phyloP scores from a whole-genome alignment of 1,140 invertebrate species.

The Heliothis subflexa region DNA sequence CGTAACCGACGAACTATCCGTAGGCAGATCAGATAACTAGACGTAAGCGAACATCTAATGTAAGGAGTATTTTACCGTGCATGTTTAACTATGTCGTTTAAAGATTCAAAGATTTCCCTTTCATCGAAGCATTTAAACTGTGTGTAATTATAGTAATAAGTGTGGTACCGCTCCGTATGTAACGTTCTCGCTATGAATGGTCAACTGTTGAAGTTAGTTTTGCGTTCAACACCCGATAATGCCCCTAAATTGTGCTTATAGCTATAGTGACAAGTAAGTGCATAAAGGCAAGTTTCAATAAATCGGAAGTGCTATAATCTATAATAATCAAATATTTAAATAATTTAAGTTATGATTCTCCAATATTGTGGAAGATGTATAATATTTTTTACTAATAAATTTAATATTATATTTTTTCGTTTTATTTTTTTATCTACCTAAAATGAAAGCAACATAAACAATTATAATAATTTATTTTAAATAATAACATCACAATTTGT shows the following conservation, averaged over 20 bases:
- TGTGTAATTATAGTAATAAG: constrained; percentile 49
- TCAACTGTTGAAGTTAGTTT: constrained; percentile 46
- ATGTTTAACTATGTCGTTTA: constrained; percentile 45
- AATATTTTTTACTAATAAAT: constrained; percentile 88
- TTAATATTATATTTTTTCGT: constrained; percentile 80
- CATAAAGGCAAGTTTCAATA: constrained; percentile 74
- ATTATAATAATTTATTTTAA: constrained; percentile 67
- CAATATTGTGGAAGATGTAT: constrained; percentile 87
- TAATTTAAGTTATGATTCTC: constrained; percentile 87
- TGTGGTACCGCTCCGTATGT: constrained; percentile 37
- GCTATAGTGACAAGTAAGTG: constrained; percentile 76
- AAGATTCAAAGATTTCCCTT: constrained; percentile 44
- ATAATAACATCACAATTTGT: constrained; percentile 62
- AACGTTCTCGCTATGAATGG: constrained; percentile 21
- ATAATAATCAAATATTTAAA: constrained; percentile 87
- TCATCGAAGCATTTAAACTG: constrained; percentile 55
- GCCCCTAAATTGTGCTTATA: constrained; percentile 67
- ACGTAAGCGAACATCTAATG: constrained; percentile 37
- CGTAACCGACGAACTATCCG: constrained; percentile 54
- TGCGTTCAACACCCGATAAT: constrained; percentile 46
- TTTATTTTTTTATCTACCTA: constrained; percentile 44
- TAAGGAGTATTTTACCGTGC: constrained; percentile 42
- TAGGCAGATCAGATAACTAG: constrained; percentile 42
- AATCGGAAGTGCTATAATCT: constrained; percentile 84
- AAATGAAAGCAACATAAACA: constrained; percentile 49